Base-by-base conservation (phyloP, 2,888 invertebrate species). In the Lasioglossum lativentre region DNA sequence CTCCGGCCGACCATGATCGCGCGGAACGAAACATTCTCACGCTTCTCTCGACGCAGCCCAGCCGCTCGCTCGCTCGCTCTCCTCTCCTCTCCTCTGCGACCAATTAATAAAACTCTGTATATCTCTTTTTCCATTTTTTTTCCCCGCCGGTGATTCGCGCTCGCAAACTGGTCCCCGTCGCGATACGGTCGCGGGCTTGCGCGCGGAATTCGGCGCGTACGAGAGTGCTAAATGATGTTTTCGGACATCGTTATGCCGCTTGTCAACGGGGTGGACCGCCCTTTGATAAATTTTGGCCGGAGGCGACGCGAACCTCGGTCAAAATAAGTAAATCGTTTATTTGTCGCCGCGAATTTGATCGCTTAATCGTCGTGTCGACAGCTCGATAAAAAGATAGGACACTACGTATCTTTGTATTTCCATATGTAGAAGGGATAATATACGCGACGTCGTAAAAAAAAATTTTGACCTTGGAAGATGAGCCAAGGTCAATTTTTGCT, bases 221-320 rank as follows among this genome's bases (percentile, higher is more conserved):
- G 82, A 76, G 77, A 86, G 86, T 86, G 86, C 74, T 34, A 34
- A 86, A 82, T 63, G 86, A 86, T 86, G 86, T 86, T 82, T 47
- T 82, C 76, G 76, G 42, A 68, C 78, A 63, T 76, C 75, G 66
- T 52, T 63, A 19, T 40, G 30, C 1, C n/a, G 77, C 23, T 56
- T 34, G 77, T 70, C 85, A 56, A 73, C 34, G 38, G 63, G 75
- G 68, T 72, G 45, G 75, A 59, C 47, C 23, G 63, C 4, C 23
- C 66, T 34, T 42, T 75, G 85, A 86, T 78, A 78, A 85, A 86
- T 78, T 75, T 70, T 59, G 38, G 45, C 63, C 30, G 52, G 59
- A 38, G 59, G 75, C 66, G 5, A 47, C 30, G 23, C 23, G 34
- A 45, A 40, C 27, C 59, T 56, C 66, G 34, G 52, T n/a, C 63